Evolutionary conservation across 1,140 invertebrate genomes (phyloP).

Genomic region (Formica selysi): DNA sequence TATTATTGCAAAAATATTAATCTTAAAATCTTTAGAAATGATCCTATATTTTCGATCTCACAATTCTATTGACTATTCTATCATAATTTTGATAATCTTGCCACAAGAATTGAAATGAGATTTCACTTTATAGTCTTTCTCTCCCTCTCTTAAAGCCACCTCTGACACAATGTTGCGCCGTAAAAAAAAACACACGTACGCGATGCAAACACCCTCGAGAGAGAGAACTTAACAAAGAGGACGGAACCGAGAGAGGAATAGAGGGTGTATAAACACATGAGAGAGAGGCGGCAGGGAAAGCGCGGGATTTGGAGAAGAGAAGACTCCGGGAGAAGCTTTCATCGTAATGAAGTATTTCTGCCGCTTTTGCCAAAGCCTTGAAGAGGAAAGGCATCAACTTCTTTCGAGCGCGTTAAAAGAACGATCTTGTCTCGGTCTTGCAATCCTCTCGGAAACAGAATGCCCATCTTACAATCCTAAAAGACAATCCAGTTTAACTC

Average conservation of each 20-base stretch:
- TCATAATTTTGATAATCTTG: not conserved
- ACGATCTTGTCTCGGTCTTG: slow-evolving; percentile 74
- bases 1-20: not conserved
- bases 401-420: slow-evolving; percentile 70
- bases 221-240: slow-evolving; percentile 64
- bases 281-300: not conserved
- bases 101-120: not conserved
- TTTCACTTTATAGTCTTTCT: not conserved
- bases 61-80: not conserved
- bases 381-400: slow-evolving; percentile 53
- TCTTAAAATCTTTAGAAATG: not conserved
- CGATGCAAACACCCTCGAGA: slow-evolving; percentile 41
- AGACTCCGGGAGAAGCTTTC: slow-evolving; percentile 78
- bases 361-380: slow-evolving; percentile 67
- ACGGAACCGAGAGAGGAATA: slow-evolving; percentile 39
- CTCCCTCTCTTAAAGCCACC: slow-evolving; percentile 58
- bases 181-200: slow-evolving; percentile 58
- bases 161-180: slow-evolving; percentile 55
- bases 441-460: slow-evolving; percentile 56
- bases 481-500: slow-evolving; percentile 70
- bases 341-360: slow-evolving; percentile 83
- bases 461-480: slow-evolving; percentile 44
- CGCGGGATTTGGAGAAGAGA: slow-evolving; percentile 64
- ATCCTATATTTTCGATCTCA: too few species aligned
- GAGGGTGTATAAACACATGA: slow-evolving; percentile 43